These are phyloP conservation scores for Nephrotoma flavescens DNA, from an alignment of 2,888 invertebrate genomes.

Conservation along the genomic window DNA sequence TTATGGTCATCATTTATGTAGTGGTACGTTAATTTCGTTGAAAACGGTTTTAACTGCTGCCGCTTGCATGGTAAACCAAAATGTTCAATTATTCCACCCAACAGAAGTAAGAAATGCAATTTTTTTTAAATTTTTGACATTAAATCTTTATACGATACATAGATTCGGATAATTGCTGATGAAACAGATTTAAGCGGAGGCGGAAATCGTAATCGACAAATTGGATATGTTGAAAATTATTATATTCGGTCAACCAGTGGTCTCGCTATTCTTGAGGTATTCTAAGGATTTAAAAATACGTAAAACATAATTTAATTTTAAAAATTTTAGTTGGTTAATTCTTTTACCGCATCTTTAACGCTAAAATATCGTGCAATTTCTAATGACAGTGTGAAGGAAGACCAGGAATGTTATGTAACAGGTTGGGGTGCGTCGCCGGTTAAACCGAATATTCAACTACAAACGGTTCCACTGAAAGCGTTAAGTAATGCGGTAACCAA, in stretches of 20 bases:
- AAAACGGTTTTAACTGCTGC: background rate
- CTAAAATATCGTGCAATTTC: background rate
- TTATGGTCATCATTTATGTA: background rate
- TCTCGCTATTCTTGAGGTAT: background rate
- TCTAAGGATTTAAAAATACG: too few relatives aligned
- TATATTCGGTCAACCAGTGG: background rate
- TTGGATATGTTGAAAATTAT: background rate
- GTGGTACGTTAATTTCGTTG: background rate
- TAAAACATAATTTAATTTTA: too few relatives aligned
- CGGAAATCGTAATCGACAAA: background rate
- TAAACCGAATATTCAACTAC: background rate
- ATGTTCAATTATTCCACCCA: background rate
- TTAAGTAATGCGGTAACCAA: background rate
- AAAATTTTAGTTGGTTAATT: background rate
- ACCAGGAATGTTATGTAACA: background rate
- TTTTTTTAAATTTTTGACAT: background rate
- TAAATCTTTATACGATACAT: background rate
- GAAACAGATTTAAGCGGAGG: background rate
- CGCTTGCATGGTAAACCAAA: background rate
- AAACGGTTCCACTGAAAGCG: background rate
- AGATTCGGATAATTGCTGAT: background rate
- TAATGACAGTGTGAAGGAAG: background rate
- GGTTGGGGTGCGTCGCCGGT: background rate
- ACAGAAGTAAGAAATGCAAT: background rate
- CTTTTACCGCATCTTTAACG: background rate